These are phyloP conservation scores for Cisticola juncidis DNA, from an alignment of 2,113 vertebrate genomes.

Conservation along the genomic window DNA sequence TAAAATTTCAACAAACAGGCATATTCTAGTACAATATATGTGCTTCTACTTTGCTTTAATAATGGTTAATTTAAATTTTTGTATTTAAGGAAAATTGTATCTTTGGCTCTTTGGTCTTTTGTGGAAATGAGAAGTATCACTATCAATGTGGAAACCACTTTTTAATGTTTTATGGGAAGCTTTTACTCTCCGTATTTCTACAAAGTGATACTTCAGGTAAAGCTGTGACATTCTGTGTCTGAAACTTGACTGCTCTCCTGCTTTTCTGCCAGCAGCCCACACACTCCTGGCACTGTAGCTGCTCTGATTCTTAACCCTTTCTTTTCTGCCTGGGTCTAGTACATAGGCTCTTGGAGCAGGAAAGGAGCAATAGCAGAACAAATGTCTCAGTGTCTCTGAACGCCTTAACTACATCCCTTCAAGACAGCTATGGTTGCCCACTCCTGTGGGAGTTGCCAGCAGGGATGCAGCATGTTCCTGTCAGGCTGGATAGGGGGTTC, in stretches of 20 bases:
- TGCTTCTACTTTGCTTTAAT: background rate
- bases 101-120: background rate
- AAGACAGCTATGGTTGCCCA: background rate
- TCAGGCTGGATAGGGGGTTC: background rate
- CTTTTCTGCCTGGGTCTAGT: background rate
- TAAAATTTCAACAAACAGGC: background rate
- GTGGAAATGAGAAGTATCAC: background rate
- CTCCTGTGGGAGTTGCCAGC: background rate
- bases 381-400: background rate
- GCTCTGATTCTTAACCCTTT: background rate
- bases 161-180: background rate
- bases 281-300: background rate
- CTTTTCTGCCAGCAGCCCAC: background rate
- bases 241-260: background rate
- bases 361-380: background rate
- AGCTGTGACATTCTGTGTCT: background rate
- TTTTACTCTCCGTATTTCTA: background rate
- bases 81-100: background rate
- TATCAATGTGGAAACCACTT: background rate
- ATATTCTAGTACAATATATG: background rate
- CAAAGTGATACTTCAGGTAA: background rate
- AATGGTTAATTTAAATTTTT: background rate
- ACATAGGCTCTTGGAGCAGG: fast-evolving
- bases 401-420: fast-evolving
- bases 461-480: background rate